Evolutionary conservation across 2,888 invertebrate genomes (phyloP), one percentile per base, ranked within the genome.

Genomic region (Ctenicera cuprea): DNA sequence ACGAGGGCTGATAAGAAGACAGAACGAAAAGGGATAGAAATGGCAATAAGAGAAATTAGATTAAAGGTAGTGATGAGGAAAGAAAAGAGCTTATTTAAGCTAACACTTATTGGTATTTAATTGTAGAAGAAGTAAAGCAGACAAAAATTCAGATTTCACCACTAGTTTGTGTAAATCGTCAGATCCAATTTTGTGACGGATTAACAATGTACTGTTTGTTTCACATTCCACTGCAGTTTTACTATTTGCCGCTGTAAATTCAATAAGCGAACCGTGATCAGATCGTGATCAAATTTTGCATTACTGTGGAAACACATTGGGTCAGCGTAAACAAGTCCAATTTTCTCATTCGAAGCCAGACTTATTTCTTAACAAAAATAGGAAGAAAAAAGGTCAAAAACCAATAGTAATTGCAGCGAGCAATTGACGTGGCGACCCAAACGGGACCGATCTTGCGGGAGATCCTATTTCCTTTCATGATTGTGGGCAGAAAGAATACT

Each of bases 381-480:
- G n/a, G 48, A 59, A n/a, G 3, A 33, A 33, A 33, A 33, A 33
- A 8, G 33, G 33, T 33, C 43, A 33, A 22, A 61, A 61, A 68
- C 33, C 57, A 30, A 61, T 68, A 48, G 68, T 68, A 68, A 68
- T 68, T 68, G 68, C 68, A 61, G 18, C 30, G 30, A 18, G 61
- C 61, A 68, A 68, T 68, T 38, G 67, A 14, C 37, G 33, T 59
- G 63, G 64, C 16, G 54, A 65, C 59, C 57, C 71, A 37, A 65
- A 65, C 64, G 64, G 65, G 65, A 71, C 65, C 65, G 65, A 65
- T 71, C 65, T 71, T 65, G 59, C 33, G 67, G 54, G 54, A 45
- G 54, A 67, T 67, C 67, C 43, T 67, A 67, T 67, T 67, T 67
- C 41, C 54, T 67, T 67, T 57, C 41, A 22, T 43, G 67, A 67